Evolutionary conservation across 1,140 invertebrate genomes (phyloP), one percentile per base, ranked within the genome.

Genomic region (Eriosoma lanigerum): DNA sequence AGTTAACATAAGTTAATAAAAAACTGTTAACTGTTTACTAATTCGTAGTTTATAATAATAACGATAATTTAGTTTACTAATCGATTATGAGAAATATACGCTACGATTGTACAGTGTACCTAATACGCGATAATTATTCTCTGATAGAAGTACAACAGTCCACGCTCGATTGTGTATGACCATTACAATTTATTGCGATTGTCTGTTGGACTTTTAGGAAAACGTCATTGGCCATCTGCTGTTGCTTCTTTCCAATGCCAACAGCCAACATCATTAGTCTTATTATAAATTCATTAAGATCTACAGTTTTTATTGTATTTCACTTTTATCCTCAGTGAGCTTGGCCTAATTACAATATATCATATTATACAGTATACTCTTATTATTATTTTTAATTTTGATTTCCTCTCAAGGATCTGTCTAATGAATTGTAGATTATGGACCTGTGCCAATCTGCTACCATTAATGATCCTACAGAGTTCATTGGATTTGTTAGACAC

Each of bases 221-320:
- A 26, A 72, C 68, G 46, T 52, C 32, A 38, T 4, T 38, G 32
- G 32, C 68, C 68, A 72, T 72, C 68, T 72, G 68, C 68, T 52
- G 66, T 13, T 24, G 38, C 4, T 5, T 32, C 68, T 52, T 52
- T 0, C 19, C 68, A 72, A 72, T 72, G 68, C 68, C 68, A 72
- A 72, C 68, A 48, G 68, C 68, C 68, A 72, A 72, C 68, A 48
- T 48, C 66, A 68, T 44, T 68, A 21, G 44, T 68, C 66, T 4
- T 62, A 60, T 17, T 60, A 26, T 60, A 60, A 13, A 26, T 58
- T 3, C n/a, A 19, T 48, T 24, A 68, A 24, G 26, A 68, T 68
- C 13, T 13, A 68, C 9, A 17, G 44, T 68, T 26, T 48, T 46
- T 48, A 21, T 66, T 68, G 21, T 68, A 13, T 48, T 68, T 44